Evolutionary conservation across 2,797 vertebrate genomes (phyloP), one percentile per base, ranked within the genome.

Genomic region (Ctenopoma kingsleyae): DNA sequence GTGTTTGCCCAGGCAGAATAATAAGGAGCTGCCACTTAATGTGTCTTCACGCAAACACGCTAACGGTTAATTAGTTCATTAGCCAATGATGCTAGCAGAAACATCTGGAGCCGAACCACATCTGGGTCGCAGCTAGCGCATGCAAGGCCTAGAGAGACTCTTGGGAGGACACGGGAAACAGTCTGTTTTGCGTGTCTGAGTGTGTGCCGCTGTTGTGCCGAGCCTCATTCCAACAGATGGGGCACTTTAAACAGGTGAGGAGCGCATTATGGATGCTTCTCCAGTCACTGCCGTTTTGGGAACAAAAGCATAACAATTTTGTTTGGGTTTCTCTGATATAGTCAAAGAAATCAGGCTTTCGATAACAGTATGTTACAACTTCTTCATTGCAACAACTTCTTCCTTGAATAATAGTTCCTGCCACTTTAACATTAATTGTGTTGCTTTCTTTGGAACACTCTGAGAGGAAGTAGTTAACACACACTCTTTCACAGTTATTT

Each of bases 101-200:
- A 81, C 89, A 91, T 89, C 88, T 91, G 88, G 83, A 80, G 79
- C 48, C 55, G 55, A 56, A 71, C 25, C 65, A 79, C 80, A 89
- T 88, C 85, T 91, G 90, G 78, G 55, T 43, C 20, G 0, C 10
- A 52, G 71, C 35, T 74, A 64, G 66, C 17, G 19, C 32, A 52
- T 51, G 68, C 50, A 27, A 23, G 41, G n/a, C 23, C 22, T 8
- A 4, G 64, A 16, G 35, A 27, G 49, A 30, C 35, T 78, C 78
- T 74, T 81, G 3, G 11, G 84, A 80, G 83, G 70, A 72, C 63
- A 67, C 13, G 17, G 60, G 43, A 67, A 74, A 69, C 48, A 16
- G 19, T 67, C n/a, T 76, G 71, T 3, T 36, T 44, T 78, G 56
- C 62, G 71, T 52, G 56, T 41, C 8, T 20, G 17, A 35, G 50